phyloP scores from a whole-genome alignment of 2,113 vertebrate genomes.

The Desmodus rotundus region DNA sequence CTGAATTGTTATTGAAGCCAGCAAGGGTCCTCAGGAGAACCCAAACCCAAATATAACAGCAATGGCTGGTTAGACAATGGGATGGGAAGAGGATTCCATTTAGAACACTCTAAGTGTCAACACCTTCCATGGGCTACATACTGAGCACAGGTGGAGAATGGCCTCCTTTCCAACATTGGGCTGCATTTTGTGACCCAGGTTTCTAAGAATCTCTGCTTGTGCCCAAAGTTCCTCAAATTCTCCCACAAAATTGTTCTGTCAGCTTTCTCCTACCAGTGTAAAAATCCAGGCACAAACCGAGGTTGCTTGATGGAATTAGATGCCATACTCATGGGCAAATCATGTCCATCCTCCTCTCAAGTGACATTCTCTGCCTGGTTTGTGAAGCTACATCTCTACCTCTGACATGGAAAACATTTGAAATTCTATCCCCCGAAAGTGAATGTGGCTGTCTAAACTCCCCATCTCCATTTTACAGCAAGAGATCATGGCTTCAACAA shows the following conservation, averaged over 20 bases:
- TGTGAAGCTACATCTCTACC: not conserved
- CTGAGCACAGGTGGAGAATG: not conserved
- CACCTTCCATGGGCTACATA: rapidly evolving
- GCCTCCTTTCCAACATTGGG: not conserved
- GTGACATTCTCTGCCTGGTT: not conserved
- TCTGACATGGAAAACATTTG: not conserved
- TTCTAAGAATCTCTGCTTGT: not conserved
- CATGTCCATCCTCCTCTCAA: not conserved
- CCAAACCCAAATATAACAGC: not conserved
- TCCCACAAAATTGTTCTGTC: not conserved
- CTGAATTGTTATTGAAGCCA: not conserved
- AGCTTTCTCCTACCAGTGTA: not conserved
- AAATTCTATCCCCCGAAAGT: not conserved
- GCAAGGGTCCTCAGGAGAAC: not conserved
- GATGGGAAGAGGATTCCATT: not conserved
- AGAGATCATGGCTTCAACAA: not conserved
- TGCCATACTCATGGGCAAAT: not conserved
- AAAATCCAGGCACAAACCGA: not conserved
- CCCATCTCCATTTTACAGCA: not conserved
- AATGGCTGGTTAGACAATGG: not conserved
- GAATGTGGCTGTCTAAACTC: not conserved
- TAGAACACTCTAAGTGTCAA: too few relatives aligned
- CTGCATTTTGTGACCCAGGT: not conserved
- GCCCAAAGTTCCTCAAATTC: not conserved
- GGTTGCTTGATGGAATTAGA: not conserved